These are phyloP conservation scores for Pararge aegeria DNA, from an alignment of 1,140 invertebrate species.

Conservation along the genomic window DNA sequence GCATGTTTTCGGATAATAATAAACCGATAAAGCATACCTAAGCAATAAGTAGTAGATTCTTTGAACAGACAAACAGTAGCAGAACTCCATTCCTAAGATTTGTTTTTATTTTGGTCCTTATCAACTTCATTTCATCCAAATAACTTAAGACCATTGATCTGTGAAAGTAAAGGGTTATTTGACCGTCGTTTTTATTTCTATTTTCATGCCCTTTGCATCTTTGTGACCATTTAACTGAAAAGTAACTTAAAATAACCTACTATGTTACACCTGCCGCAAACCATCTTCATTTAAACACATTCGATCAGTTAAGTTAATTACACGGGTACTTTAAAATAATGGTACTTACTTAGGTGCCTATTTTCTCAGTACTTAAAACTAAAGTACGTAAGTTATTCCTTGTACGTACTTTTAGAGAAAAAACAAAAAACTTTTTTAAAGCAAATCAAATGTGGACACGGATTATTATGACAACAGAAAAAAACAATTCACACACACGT, in stretches of 20 bases:
- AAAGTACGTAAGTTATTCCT: too few relatives aligned
- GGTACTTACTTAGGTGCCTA: background rate
- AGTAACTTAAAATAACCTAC: background rate
- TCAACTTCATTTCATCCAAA: background rate
- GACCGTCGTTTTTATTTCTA: conserved; percentile 2
- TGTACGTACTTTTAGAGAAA: too few relatives aligned
- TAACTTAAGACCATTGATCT: conserved; percentile 15
- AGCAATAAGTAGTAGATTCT: too few relatives aligned
- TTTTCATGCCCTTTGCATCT: conserved; percentile 7
- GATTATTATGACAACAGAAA: too few relatives aligned
- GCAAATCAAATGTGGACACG: too few relatives aligned
- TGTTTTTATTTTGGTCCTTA: conserved; percentile 1
- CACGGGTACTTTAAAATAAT: background rate
- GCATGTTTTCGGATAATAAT: too few relatives aligned
- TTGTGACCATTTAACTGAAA: conserved; percentile 2
- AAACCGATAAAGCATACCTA: too few relatives aligned
- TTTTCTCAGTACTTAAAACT: too few relatives aligned
- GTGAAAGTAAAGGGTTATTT: conserved; percentile 16
- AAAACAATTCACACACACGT: too few relatives aligned
- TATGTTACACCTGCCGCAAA: background rate
- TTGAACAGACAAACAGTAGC: conserved; percentile 22
- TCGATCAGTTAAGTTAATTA: background rate
- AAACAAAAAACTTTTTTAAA: too few relatives aligned
- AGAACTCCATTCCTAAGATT: conserved; percentile 16
- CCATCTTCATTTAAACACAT: background rate